Evolutionary conservation across 2,113 vertebrate species (phyloP).

Genomic region (Vombatus ursinus): DNA sequence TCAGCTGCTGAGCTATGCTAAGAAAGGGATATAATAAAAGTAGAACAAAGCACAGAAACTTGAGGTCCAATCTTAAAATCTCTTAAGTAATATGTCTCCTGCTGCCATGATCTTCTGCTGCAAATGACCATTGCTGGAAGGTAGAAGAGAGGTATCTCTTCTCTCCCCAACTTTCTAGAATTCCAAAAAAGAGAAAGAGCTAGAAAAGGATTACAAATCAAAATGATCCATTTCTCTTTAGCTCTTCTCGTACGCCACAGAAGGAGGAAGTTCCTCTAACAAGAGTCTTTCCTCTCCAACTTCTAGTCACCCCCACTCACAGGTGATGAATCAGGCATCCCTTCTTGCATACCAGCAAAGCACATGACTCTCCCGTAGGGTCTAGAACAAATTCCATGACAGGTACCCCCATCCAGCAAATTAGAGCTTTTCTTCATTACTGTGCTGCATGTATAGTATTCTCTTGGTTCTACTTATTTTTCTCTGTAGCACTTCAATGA

Average conservation of each 20-base stretch:
- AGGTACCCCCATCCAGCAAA: not conserved
- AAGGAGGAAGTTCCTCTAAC: not conserved
- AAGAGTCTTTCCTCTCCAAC: not conserved
- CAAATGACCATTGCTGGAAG: not conserved
- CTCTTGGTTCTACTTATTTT: not conserved
- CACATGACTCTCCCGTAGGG: not conserved
- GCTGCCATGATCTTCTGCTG: not conserved
- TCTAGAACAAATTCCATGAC: not conserved
- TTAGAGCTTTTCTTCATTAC: not conserved
- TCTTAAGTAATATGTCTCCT: not conserved
- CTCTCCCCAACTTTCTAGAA: not conserved
- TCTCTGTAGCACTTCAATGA: not conserved
- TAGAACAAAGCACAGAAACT: not conserved
- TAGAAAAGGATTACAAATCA: not conserved
- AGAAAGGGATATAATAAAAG: not conserved
- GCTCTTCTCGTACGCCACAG: not conserved
- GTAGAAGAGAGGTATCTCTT: not conserved
- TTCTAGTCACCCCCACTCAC: not conserved
- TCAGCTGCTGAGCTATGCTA: not conserved
- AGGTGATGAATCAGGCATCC: not conserved
- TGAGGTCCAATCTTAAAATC: not conserved
- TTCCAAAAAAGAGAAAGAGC: not conserved
- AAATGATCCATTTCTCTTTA: not conserved
- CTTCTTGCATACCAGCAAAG: not conserved
- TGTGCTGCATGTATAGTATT: not conserved